Conservation (phyloP, 2,113 vertebrate species). For the Suricata suricatta region DNA sequence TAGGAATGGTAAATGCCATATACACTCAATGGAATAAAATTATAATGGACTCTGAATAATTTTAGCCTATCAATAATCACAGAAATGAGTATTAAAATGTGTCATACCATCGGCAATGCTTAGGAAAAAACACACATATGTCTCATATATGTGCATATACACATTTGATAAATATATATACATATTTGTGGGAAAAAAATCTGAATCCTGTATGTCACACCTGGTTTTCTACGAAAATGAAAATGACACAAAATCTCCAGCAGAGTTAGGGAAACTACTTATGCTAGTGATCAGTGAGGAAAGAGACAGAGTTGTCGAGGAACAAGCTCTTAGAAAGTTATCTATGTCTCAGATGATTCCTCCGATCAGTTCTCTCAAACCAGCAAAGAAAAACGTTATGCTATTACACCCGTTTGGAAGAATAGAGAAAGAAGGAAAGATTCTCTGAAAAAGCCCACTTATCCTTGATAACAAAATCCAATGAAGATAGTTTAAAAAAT, state of each 20-base stretch:
- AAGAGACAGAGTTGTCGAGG: background rate
- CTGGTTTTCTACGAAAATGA: background rate
- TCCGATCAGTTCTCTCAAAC: background rate
- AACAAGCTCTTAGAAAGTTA: background rate
- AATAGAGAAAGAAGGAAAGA: background rate
- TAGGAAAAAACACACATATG: background rate
- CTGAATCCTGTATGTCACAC: background rate
- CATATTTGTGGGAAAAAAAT: background rate
- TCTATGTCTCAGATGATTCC: background rate
- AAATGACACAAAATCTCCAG: background rate
- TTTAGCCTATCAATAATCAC: background rate
- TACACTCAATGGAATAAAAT: background rate
- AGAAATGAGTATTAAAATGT: background rate
- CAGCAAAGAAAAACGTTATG: background rate
- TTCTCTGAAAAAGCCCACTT: conserved; percentile 34
- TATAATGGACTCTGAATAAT: background rate
- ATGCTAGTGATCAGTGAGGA: background rate
- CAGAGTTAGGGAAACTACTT: background rate
- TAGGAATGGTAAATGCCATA: background rate
- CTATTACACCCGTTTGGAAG: background rate
- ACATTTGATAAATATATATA: too few species aligned
- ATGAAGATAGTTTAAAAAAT: background rate
- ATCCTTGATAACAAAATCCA: background rate
- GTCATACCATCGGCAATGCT: background rate
- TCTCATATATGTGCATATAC: background rate